Conservation (phyloP, 2,113 vertebrate species). For the Laticauda colubrina region DNA sequence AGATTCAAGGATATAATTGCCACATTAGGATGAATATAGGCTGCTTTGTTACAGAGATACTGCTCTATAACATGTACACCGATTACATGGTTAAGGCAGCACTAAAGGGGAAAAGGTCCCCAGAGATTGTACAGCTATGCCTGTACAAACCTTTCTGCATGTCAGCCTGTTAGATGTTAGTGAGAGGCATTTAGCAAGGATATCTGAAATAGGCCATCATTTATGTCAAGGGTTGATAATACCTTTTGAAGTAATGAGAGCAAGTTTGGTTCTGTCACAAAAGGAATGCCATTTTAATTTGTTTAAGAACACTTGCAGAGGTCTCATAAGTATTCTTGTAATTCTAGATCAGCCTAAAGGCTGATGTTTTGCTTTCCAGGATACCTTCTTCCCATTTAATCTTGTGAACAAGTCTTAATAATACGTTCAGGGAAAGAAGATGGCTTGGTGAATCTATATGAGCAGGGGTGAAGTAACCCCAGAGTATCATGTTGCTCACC, state of each 20-base stretch:
- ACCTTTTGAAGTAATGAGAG: neutral
- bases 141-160: neutral
- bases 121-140: neutral
- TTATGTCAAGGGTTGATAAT: neutral
- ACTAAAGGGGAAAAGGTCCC: neutral
- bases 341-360: neutral
- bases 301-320: neutral
- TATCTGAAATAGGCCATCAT: neutral
- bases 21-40: neutral
- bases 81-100: neutral
- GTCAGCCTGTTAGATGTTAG: neutral
- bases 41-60: neutral
- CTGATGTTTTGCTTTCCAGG: neutral
- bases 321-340: neutral
- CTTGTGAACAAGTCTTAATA: neutral
- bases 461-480: neutral
- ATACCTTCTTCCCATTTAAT: neutral
- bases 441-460: neutral
- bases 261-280: neutral
- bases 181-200: neutral
- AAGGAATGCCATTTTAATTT: neutral
- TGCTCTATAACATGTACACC: neutral
- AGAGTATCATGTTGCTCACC: neutral
- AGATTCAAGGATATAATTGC: slow-evolving; percentile 3
- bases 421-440: neutral